Base-by-base conservation (phyloP, 1,140 invertebrate genomes). In the Asobara japonica region DNA sequence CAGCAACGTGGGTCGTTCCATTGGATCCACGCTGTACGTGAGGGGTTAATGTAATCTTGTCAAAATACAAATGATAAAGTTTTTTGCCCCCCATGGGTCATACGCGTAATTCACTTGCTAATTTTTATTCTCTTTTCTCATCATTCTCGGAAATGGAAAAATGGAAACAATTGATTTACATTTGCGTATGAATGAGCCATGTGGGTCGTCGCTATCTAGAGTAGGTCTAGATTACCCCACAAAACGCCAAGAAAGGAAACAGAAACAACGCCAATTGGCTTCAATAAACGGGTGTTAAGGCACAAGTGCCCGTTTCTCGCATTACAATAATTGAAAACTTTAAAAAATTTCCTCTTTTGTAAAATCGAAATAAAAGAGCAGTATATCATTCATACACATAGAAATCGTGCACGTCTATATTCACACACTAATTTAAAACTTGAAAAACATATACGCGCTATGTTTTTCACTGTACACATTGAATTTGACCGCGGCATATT, bases 141-240 rank as follows among this genome's bases (percentile, higher is more conserved):
- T 38, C 8, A 38, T 38, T n/a, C 3, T 38, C 36, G n/a, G n/a
- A 38, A 3, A 1, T n/a, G n/a, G 8, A 38, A 38, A 51, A 51
- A 51, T 5, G 6, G 16, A n/a, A 8, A 18, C n/a, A 51, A 56
- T 56, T 45, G 22, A 56, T 56, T 56, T 56, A 56, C 11, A 56
- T 56, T 56, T 56, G 18, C 51, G 51, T 56, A 2, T 56, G 5
- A 56, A 22, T 56, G 5, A 25, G 51, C 20, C 51, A 56, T 56
- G 51, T 56, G 51, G 51, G 51, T 56, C 22, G 51, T 56, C 25
- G 51, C 51, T 22, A 56, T 56, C 51, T 56, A 11, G 51, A 56
- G 51, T 56, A 56, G 51, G 51, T 56, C 51, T 56, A 56, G 51
- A 56, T 56, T 56, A 56, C 51, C 51, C 51, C 22, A 56, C 51